Percentiles rank a stretch among this genome's conserved stretches.
These are phyloP conservation scores for Spheniscus humboldti DNA, from an alignment of 2,797 vertebrate species.

Conservation along the genomic window DNA sequence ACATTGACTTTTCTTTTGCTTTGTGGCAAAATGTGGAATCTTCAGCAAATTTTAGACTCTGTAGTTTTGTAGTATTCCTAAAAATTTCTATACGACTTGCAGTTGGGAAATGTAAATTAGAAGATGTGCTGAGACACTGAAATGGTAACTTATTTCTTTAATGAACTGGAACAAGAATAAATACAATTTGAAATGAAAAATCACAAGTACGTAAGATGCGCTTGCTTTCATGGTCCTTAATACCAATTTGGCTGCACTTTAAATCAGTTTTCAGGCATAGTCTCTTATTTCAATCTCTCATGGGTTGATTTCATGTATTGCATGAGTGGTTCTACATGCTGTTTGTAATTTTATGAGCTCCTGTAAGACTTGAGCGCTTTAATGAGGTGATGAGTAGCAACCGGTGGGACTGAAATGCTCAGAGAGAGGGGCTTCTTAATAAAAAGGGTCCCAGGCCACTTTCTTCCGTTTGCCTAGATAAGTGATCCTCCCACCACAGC, in stretches of 20 bases:
- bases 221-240: background rate
- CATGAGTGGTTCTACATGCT: background rate
- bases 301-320: background rate
- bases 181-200: background rate
- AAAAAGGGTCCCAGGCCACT: background rate
- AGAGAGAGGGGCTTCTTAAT: background rate
- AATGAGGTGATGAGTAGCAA: background rate
- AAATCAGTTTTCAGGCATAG: background rate
- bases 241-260: background rate
- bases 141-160: background rate
- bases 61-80: background rate
- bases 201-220: background rate
- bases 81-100: background rate
- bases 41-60: background rate
- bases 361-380: background rate
- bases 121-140: background rate
- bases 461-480: background rate
- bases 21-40: background rate
- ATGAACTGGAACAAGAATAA: background rate
- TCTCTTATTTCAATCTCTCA: background rate
- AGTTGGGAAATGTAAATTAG: background rate
- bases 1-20: background rate
- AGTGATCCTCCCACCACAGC: fast-evolving
- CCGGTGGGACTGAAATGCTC: background rate
- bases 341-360: background rate